These are phyloP conservation scores for Ramazzottius varieornatus DNA, from an alignment of 2,888 invertebrate species.

Conservation along the genomic window DNA sequence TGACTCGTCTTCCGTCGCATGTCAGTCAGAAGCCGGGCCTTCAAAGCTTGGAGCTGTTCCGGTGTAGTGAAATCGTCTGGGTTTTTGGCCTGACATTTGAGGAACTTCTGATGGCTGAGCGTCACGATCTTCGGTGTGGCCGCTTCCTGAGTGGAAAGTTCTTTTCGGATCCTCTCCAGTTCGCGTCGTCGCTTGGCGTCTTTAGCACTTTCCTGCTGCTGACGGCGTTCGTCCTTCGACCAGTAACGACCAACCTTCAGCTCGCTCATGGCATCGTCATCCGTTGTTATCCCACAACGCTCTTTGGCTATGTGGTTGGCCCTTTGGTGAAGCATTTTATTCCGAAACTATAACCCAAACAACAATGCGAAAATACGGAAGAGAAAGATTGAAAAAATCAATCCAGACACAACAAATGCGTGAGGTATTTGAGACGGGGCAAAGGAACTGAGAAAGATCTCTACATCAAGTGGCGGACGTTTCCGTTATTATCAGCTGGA, in stretches of 20 bases:
- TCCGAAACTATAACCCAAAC: slow-evolving; percentile 27
- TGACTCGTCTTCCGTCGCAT: no score
- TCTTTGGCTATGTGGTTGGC: slow-evolving; percentile 39
- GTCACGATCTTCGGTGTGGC: neutral
- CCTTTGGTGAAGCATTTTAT: slow-evolving; percentile 36
- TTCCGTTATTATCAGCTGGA: no score
- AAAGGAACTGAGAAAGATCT: no score
- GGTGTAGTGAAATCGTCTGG: neutral
- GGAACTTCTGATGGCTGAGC: neutral
- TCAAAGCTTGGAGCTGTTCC: neutral
- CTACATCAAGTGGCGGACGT: no score
- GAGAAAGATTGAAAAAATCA: no score
- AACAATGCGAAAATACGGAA: no score
- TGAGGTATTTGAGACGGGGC: no score
- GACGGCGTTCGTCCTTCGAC: slow-evolving; percentile 44
- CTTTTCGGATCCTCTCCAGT: neutral
- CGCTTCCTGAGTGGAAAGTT: neutral
- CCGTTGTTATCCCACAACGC: slow-evolving; percentile 39
- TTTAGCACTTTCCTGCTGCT: slow-evolving; percentile 40
- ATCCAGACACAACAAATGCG: no score
- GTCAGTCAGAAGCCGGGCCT: neutral
- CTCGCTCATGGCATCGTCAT: slow-evolving; percentile 49
- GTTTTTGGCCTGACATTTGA: neutral
- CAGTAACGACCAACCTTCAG: slow-evolving; percentile 46
- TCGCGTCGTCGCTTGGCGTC: slow-evolving; percentile 27